Evolutionary conservation across 2,888 invertebrate genomes (phyloP), one percentile per base, ranked within the genome.

Genomic region (Bugulina stolonifera): DNA sequence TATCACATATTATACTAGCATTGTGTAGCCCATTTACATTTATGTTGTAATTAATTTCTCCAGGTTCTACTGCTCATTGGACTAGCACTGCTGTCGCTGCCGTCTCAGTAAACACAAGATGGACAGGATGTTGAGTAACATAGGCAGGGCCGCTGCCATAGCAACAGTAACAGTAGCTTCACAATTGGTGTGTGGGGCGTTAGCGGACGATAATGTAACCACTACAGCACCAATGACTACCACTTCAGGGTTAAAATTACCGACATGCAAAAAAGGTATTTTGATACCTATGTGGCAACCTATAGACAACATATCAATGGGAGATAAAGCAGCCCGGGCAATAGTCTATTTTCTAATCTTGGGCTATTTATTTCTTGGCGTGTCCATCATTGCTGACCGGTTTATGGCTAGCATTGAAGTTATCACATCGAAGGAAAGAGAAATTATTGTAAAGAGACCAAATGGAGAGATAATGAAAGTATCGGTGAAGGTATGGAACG

Each of bases 371-470:
- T 97, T 97, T 87, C 93, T 97, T 82, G 97, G 97, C 73, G 95
- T 97, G 69, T 95, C 95, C 77, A 95, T 97, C 83, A 92, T 96
- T 76, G 94, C 95, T 77, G 97, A 97, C 84, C 90, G 94, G 74
- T 97, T 97, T 86, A 97, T 97, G 96, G 93, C 93, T 57, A 92
- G 94, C 79, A 97, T 97, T 82, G 96, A 97, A 88, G 94, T 93
- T 78, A 97, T 97, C 84, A 97, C 96, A 72, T 94, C 94, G 0
- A 91, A 94, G 82, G 96, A 97, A 84, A 91, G 93, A 79, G 93
- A 94, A 85, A 91, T 97, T 80, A 90, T 90, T 80, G 91, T 97
- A 74, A 91, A 92, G 80, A 91, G 92, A 76, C 90, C 91, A 76
- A 92, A 91, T 79, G 92, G 92, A 75, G 93, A 93, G 75, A 89